Evolutionary conservation across 35 echinoderm and acorn worm genomes (phyloP), one percentile per base, ranked within the genome.

Genomic region (Hemicentrotus pulcherrimus): DNA sequence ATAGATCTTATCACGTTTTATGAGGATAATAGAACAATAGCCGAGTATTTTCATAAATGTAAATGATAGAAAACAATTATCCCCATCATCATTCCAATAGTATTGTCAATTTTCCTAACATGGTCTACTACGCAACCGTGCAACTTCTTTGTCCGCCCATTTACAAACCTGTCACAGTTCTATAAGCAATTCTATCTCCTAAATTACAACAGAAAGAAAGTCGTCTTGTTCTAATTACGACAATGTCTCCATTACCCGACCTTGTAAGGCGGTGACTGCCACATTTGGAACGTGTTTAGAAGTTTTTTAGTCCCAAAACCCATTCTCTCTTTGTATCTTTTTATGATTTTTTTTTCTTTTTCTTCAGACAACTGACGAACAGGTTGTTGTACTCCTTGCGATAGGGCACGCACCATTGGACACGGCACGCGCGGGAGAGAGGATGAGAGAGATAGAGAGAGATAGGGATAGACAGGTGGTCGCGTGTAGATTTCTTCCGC

Each of bases 381-480:
- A 78, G 65, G 65, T 78, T 78, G 65, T n/a, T 78, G 65, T 78
- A 78, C 65, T 78, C 65, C 65, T 28, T 28, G 22, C 19, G 28
- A 78, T 8, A 28, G 28, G 24, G 65, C 65, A 78, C 65, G 65
- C 65, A 22, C 65, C 65, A 78, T 78, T 78, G 65, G 65, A 22
- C 24, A 28, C 65, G 65, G 24, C 65, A 78, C 65, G 65, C 65
- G 65, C 65, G 65, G 35, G 65, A 78, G 65, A 78, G 65, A 78
- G 65, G 65, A 78, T 78, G 65, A 78, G 65, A 78, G 65, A 78
- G 65, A 78, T 78, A 78, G 65, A 78, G 61, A 70, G 65, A 78
- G 65, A 78, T 78, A 78, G 65, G 7, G 22, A 78, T 0, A 78
- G 28, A 78, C 65, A 78, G 65, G 65, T 78, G 65, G 65, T 78